Base-by-base conservation (phyloP, 1,140 invertebrate species). In the Bombus huntii region DNA sequence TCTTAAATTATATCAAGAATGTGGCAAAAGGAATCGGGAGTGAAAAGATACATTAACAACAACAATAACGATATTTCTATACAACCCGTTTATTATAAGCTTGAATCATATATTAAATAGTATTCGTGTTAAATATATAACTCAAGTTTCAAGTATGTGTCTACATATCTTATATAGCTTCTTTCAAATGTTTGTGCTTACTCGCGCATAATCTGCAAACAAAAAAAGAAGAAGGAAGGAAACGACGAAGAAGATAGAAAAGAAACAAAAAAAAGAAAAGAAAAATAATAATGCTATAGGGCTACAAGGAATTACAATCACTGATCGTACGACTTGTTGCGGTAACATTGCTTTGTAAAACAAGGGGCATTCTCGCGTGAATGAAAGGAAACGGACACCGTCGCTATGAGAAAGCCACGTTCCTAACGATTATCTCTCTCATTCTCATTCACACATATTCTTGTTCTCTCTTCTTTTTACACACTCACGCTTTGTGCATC, bases 11-110 rank as follows among this genome's bases (percentile, higher is more conserved):
- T 6, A 18, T 53, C 18, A 53, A 53, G 47, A 22, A 53, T 22
- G 18, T 22, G 6, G 6, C 18, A 53, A 53, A 53, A 53, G 18
- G 47, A 53, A 8, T 53, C 5, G 47, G 18, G 47, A 53, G 5
- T 53, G 47, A 22, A 53, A 53, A 53, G 47, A 53, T 53, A 53
- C 18, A 53, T 22, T 53, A 53, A 22, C 10, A 62, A 62, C 9
- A 53, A 42, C n/a, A n/a, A 47, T 34, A 76, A 39, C 62, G n/a
- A 57, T 22, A 39, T 28, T 91, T 92, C 89, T 93, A 93, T 94
- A 93, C 93, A 93, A 93, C 92, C 92, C 91, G 90, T 94, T 93
- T 94, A 93, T 93, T 94, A 90, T 93, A 94, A 92, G 91, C 92
- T 93, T 92, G 91, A 94, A 93, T 93, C 90, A 93, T 93, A 93